Conservation (phyloP, 2,113 vertebrate genomes). For the Elaphurus davidianus region DNA sequence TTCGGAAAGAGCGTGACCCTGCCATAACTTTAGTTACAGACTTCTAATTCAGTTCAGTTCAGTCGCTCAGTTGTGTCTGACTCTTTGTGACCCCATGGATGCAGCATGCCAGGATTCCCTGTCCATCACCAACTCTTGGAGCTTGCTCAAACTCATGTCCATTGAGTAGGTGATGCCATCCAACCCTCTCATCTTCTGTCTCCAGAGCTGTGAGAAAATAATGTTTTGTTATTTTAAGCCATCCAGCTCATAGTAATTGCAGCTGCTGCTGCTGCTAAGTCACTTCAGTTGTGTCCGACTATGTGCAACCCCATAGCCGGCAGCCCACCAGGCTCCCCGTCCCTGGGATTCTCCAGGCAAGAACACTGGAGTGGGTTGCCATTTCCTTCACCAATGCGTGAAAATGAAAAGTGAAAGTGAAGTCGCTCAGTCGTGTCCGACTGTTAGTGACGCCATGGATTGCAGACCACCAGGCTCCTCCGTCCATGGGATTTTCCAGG, state of each 20-base stretch:
- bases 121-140: not conserved
- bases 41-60: not conserved
- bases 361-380: too few species aligned
- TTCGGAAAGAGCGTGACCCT: not conserved
- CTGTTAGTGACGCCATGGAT: too few species aligned
- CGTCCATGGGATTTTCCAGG: too few species aligned
- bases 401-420: too few species aligned
- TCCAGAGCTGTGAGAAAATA: not conserved
- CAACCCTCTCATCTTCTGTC: not conserved
- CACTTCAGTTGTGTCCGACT: too few species aligned
- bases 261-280: not conserved
- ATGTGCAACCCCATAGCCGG: too few species aligned
- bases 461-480: too few species aligned
- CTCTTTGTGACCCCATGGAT: not conserved
- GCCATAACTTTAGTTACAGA: not conserved
- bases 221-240: not conserved
- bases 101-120: not conserved
- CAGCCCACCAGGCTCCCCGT: too few species aligned
- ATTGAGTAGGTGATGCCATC: not conserved
- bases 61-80: not conserved
- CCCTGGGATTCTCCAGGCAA: too few species aligned
- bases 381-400: too few species aligned
- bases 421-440: too few species aligned
- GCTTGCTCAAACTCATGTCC: not conserved
- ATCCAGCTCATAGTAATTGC: not conserved